Evolutionary conservation across 2,888 invertebrate species (phyloP).

Genomic region (Mesopsocus fuscifrons): DNA sequence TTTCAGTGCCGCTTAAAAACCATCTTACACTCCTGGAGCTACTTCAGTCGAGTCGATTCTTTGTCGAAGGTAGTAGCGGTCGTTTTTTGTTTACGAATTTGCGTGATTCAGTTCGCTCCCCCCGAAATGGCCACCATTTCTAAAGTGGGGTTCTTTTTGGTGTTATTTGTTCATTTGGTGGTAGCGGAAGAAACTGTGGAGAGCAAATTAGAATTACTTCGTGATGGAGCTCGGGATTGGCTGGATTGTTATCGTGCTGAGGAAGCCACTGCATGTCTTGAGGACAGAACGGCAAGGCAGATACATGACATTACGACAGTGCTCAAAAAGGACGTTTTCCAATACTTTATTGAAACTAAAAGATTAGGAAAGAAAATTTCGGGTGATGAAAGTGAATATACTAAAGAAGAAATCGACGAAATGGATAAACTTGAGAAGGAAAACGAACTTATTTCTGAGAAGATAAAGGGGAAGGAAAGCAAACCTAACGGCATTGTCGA

Average conservation of each 20-base stretch:
- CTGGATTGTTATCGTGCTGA: neutral
- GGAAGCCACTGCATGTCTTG: neutral
- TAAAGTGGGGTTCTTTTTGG: neutral
- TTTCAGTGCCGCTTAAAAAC: conserved; percentile 3
- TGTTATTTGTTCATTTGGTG: neutral
- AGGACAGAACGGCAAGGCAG: neutral
- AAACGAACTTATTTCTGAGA: neutral
- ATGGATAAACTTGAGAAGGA: neutral
- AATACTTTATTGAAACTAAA: neutral
- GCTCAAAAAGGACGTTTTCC: neutral
- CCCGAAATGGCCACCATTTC: neutral
- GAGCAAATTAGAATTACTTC: neutral
- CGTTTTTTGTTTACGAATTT: neutral
- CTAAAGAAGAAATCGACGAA: neutral
- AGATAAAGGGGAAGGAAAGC: conserved; percentile 2
- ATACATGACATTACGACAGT: neutral
- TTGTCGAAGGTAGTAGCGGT: neutral
- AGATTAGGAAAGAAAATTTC: neutral
- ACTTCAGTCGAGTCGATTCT: neutral
- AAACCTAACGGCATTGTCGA: conserved; percentile 5
- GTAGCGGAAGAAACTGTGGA: neutral
- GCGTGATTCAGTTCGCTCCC: too few relatives aligned
- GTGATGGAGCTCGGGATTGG: neutral
- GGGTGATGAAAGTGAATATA: neutral
- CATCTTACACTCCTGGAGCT: neutral